phyloP scores from a whole-genome alignment of 2,888 invertebrate genomes.

The Apotomis turbidana region DNA sequence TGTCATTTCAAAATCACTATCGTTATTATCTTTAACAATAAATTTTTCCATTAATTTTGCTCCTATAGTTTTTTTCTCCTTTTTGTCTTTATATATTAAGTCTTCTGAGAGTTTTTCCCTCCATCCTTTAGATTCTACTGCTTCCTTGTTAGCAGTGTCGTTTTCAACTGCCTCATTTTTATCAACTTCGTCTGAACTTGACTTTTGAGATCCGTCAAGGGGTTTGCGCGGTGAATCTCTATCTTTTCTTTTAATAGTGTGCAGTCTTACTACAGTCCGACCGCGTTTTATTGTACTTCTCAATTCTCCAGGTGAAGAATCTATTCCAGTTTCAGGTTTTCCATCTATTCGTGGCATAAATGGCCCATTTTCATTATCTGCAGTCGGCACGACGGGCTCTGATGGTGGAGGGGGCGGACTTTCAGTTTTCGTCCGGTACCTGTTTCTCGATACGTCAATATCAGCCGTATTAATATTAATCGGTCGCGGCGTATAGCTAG shows the following conservation, averaged over 20 bases:
- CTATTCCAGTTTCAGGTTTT: constrained; percentile 74
- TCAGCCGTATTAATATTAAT: constrained; percentile 92
- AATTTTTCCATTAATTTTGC: constrained; percentile 91
- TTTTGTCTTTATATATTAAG: constrained; percentile 74
- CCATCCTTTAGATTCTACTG: constrained; percentile 71
- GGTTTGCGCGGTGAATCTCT: constrained; percentile 77
- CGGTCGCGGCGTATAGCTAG: constrained; percentile 83
- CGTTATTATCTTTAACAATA: constrained; percentile 85
- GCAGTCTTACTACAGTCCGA: constrained; percentile 89
- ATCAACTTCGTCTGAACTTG: constrained; percentile 1
- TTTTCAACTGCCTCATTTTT: constrained; percentile 38
- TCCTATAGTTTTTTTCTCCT: constrained; percentile 87
- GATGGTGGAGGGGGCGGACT: constrained; percentile 50
- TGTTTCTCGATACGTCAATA: constrained; percentile 91
- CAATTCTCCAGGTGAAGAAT: constrained; percentile 68
- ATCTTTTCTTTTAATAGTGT: constrained; percentile 84
- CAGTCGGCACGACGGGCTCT: constrained; percentile 54
- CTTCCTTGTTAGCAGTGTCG: constrained; percentile 34
- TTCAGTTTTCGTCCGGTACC: constrained; percentile 74
- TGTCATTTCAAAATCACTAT: constrained; percentile 50
- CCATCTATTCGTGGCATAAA: constrained; percentile 78
- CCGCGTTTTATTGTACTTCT: constrained; percentile 88
- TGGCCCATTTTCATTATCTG: constrained; percentile 67
- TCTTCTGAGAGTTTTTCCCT: constrained; percentile 86
- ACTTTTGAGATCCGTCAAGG: constrained; percentile 47